phyloP scores from a whole-genome alignment of 2,113 vertebrate species.

The Xyrauchen texanus region DNA sequence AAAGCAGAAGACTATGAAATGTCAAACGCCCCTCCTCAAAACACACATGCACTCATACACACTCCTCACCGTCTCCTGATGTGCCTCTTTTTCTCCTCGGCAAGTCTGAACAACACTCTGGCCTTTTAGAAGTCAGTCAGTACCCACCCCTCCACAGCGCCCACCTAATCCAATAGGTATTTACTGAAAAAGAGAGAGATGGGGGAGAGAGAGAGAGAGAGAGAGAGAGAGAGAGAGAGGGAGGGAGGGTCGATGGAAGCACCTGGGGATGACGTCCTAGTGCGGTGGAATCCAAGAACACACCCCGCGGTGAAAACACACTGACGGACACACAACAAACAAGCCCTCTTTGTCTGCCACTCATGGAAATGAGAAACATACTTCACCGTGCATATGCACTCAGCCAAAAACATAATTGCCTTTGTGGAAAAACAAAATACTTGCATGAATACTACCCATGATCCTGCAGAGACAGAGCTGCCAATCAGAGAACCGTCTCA shows the following conservation, averaged over 20 bases:
- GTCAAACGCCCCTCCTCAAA: slow-evolving; percentile 34
- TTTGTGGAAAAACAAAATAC: background rate
- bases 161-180: slow-evolving; percentile 79
- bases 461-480: too few relatives aligned
- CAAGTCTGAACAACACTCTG: slow-evolving; percentile 74
- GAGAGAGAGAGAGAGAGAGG: slow-evolving; percentile 24
- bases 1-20: slow-evolving; percentile 58
- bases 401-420: background rate
- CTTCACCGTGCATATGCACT: slow-evolving; percentile 30
- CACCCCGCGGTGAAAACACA: slow-evolving; percentile 74
- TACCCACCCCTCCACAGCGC: slow-evolving; percentile 56
- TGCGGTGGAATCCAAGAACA: slow-evolving; percentile 77
- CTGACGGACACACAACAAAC: slow-evolving; percentile 39
- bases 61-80: slow-evolving; percentile 25
- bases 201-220: slow-evolving; percentile 45
- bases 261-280: slow-evolving; percentile 76
- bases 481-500: too few relatives aligned
- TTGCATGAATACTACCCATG: too few relatives aligned
- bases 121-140: slow-evolving; percentile 76
- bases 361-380: slow-evolving; percentile 71
- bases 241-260: slow-evolving; percentile 48
- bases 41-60: slow-evolving; percentile 19
- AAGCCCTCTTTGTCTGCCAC: slow-evolving; percentile 47
- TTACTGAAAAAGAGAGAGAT: slow-evolving; percentile 50
- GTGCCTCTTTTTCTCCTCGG: slow-evolving; percentile 52